Conservation (phyloP, 2,888 invertebrate genomes). For the Trissolcus brochymenae region DNA sequence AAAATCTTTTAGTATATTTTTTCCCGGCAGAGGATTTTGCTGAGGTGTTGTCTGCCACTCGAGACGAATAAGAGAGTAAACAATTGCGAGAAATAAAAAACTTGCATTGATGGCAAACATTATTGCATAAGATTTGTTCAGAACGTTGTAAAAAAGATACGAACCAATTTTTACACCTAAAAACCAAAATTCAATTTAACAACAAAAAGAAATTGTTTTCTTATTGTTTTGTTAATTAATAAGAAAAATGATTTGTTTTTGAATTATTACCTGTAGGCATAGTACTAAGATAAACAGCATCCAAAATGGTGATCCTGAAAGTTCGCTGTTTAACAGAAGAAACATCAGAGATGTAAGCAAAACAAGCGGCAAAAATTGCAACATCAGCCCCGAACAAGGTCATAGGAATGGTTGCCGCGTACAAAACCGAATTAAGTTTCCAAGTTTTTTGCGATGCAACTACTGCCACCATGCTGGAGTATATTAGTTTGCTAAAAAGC, state of each 20-base stretch:
- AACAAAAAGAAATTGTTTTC: not conserved
- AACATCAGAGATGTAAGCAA: slow-evolving; percentile 88
- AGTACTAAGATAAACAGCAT: slow-evolving; percentile 88
- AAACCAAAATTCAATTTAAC: slow-evolving; percentile 3
- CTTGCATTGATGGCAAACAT: slow-evolving; percentile 86
- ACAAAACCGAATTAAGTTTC: slow-evolving; percentile 86
- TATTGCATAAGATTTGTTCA: slow-evolving; percentile 82
- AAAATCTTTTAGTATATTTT: slow-evolving; percentile 82
- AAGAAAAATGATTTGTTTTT: not conserved
- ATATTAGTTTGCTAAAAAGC: slow-evolving; percentile 84
- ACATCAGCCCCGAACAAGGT: slow-evolving; percentile 87
- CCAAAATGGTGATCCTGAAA: slow-evolving; percentile 87
- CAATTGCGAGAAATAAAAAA: slow-evolving; percentile 80
- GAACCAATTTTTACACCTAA: slow-evolving; percentile 73
- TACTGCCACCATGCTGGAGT: slow-evolving; percentile 85
- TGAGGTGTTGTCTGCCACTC: slow-evolving; percentile 84
- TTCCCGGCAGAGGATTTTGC: slow-evolving; percentile 80
- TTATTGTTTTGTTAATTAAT: not conserved
- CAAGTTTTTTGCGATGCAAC: slow-evolving; percentile 82
- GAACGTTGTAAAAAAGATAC: slow-evolving; percentile 80
- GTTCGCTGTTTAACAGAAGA: slow-evolving; percentile 84
- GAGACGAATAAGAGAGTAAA: slow-evolving; percentile 82
- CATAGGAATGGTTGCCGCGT: slow-evolving; percentile 86
- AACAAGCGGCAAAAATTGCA: slow-evolving; percentile 87
- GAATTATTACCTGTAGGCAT: slow-evolving; percentile 83